Conservation (phyloP, 2,888 invertebrate species). For the Agelastica alni region DNA sequence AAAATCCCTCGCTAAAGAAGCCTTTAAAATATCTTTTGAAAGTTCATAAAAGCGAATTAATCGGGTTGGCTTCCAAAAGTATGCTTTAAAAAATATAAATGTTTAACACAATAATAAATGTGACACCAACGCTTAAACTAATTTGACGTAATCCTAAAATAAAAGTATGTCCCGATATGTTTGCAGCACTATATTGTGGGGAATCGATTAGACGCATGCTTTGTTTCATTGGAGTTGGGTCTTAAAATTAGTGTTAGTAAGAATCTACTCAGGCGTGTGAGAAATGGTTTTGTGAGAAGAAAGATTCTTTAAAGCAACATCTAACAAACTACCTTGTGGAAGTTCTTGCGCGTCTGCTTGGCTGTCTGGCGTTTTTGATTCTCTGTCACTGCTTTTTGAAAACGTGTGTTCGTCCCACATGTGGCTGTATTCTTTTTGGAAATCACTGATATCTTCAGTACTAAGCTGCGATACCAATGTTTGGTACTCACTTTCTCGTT, state of each 20-base stretch:
- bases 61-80: too few species aligned
- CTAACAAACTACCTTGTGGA: conserved; percentile 57
- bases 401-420: conserved; percentile 59
- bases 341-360: conserved; percentile 56
- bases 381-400: conserved; percentile 55
- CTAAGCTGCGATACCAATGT: conserved; percentile 59
- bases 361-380: conserved; percentile 57
- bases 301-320: conserved; percentile 45
- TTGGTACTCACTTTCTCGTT: conserved; percentile 56
- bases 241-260: conserved; percentile 34
- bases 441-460: conserved; percentile 59
- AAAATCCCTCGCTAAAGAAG: too few species aligned
- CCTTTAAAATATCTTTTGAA: too few species aligned
- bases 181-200: conserved; percentile 38
- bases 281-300: conserved; percentile 40
- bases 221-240: conserved; percentile 20
- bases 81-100: too few species aligned
- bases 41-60: too few species aligned
- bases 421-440: conserved; percentile 57
- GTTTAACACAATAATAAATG: too few species aligned
- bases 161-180: conserved; percentile 50
- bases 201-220: conserved; percentile 31
- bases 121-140: too few species aligned
- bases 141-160: conserved; percentile 27
- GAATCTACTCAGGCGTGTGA: conserved; percentile 41